Base-by-base conservation (phyloP, 2,888 invertebrate genomes). In the Microdon myrmicae region DNA sequence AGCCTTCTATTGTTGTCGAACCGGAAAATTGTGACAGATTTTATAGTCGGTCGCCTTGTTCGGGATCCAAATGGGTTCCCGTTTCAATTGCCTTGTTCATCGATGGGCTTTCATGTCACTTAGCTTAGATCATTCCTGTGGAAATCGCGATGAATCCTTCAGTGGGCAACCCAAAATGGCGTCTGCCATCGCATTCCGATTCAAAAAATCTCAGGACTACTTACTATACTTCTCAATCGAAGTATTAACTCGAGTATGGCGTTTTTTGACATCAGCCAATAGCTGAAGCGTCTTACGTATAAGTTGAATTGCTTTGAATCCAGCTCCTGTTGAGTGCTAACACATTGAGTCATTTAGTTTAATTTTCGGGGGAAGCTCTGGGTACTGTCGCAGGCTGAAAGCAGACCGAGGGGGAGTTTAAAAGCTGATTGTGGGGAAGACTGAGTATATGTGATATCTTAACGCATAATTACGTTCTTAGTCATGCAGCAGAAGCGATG, bases 331-430 rank as follows among this genome's bases (percentile, higher is more conserved):
- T 58, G 58, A 64, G 58, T 64, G 64, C 51, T 31, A 58, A 64
- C 64, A 64, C 49, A 64, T 64, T 58, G 64, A 64, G 47, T 58
- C 64, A 64, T 64, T 64, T 58, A 64, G 53, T 29, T 41, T 28
- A 29, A 58, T 53, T 58, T 61, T 39, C n/a, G 9, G 49, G 51
- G 51, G 41, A 47, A 43, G 41, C 51, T 43, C 47, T 32, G 39
- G 53, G 58, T 34, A 45, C 56, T 45, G 41, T 41, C n/a, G n/a
- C n/a, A n/a, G n/a, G n/a, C 49, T 35, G 14, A 43, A 49, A 55
- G 23, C 34, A 20, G 45, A 43, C 9, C 31, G 6, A 20, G 29
- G 20, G 4, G 12, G 29, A 17, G 31, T 26, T 37, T 7, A 7
- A 3, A 4, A 17, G 6, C 20, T 25, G 8, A 23, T 29, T 48